Evolutionary conservation across 2,113 vertebrate genomes (phyloP).

Genomic region (Atlantisia rogersi): DNA sequence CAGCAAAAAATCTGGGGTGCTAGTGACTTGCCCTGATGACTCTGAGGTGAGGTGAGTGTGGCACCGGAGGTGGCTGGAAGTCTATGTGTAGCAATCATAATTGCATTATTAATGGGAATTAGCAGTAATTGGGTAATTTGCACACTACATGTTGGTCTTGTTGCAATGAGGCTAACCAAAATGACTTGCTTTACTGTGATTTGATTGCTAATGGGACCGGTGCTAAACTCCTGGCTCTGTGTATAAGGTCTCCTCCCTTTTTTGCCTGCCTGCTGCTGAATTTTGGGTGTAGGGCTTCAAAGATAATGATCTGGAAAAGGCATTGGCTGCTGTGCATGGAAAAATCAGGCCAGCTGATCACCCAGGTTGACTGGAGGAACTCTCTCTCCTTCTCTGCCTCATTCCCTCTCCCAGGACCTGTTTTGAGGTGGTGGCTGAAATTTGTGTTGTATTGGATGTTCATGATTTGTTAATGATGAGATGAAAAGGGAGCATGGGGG

Average conservation of each 20-base stretch:
- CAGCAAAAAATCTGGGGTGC: neutral
- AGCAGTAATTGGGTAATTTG: neutral
- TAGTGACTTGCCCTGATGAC: accelerated
- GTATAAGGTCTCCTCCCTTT: neutral
- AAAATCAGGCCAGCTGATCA: neutral
- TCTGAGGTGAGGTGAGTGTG: neutral
- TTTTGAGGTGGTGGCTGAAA: neutral
- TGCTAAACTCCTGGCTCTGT: accelerated
- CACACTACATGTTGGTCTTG: accelerated
- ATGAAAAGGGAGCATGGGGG: neutral
- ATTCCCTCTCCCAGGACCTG: neutral
- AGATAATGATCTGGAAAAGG: neutral
- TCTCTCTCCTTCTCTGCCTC: neutral
- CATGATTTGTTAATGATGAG: neutral
- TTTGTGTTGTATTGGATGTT: neutral
- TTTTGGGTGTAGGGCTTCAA: neutral
- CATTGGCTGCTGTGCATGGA: neutral
- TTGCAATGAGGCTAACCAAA: neutral
- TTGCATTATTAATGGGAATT: neutral
- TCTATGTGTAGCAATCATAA: accelerated
- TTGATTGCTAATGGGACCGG: neutral
- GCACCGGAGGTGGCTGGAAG: neutral
- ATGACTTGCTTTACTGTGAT: neutral
- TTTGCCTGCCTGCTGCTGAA: neutral
- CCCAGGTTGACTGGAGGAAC: neutral